Evolutionary conservation across 2,797 vertebrate genomes (phyloP), one percentile per base, ranked within the genome.

Genomic region (Cacajao melanocephalus): DNA sequence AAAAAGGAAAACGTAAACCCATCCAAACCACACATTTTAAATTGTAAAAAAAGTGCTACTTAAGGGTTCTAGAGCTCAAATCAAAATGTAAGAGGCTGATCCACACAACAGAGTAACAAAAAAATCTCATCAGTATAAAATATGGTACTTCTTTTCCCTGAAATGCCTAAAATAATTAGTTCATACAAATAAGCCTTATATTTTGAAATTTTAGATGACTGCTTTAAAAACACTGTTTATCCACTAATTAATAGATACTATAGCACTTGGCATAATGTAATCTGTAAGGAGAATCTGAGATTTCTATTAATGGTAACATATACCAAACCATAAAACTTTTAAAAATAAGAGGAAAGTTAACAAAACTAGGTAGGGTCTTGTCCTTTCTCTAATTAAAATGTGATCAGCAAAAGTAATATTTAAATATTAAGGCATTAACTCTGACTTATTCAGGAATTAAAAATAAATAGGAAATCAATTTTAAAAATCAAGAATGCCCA

Each of bases 41-140:
- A 81, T 46, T 90, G 95, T 96, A 82, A 96, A 96, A 95, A 96
- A 97, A 96, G 96, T 14, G 61, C 83, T 87, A 88, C 90, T 52
- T 85, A 19, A 50, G 48, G 57, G 86, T 88, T 93, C 67, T 78
- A 36, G 5, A 92, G 14, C 83, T 93, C 84, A 96, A 90, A 89
- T 76, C 64, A 86, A 87, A 96, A 92, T 30, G 48, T 75, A 67
- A 72, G 79, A 95, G 79, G 52, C 61, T 92, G 46, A 89, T 52
- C 22, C 17, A 46, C n/a, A 90, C 5, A 67, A 78, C 33, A 90
- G 9, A 26, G 22, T 61, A 86, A 33, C 55, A 85, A 93, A 92
- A 92, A 57, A 84, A n/a, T 70, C 46, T 81, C 90, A 84, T 85
- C 85, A 80, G 46, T 28, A 64, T 6, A 87, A 76, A 94, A 85